Evolutionary conservation across 2,888 invertebrate species (phyloP).

Genomic region (Drosophila robusta): DNA sequence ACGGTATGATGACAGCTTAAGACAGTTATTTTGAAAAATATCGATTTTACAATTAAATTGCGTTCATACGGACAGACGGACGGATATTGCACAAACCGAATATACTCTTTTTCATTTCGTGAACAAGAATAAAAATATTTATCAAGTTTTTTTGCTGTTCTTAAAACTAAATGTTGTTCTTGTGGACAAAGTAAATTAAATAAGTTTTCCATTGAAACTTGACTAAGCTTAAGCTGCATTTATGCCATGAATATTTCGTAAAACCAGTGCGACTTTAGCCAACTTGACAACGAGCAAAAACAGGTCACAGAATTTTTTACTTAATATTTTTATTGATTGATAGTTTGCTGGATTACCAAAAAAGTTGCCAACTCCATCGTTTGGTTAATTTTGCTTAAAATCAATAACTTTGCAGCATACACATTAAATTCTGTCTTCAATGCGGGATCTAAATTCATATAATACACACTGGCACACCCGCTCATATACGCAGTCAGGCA

Average conservation of each 20-base stretch:
- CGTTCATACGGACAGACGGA: too few relatives aligned
- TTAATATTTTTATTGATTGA: neutral
- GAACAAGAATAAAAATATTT: too few relatives aligned
- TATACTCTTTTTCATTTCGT: too few relatives aligned
- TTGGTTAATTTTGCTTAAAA: neutral
- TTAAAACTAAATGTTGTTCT: neutral
- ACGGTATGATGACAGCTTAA: too few relatives aligned
- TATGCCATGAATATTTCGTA: neutral
- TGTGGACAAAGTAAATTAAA: neutral
- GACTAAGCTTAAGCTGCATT: neutral
- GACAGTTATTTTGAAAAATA: too few relatives aligned
- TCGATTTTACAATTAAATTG: too few relatives aligned
- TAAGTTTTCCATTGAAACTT: neutral
- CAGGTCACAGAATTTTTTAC: neutral
- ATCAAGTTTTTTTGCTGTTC: neutral
- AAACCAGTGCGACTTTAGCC: too few relatives aligned
- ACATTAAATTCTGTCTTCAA: conserved; percentile 15
- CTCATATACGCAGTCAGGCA: conserved; percentile 24
- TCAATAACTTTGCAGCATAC: conserved; percentile 11
- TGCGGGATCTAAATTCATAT: conserved; percentile 10
- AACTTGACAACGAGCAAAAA: too few relatives aligned
- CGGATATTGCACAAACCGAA: too few relatives aligned
- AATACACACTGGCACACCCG: neutral
- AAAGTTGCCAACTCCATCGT: too few relatives aligned
- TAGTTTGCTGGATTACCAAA: too few relatives aligned